A percentile compares a stretch with the other conserved stretches of the same genome.
Conservation (phyloP, 2,888 invertebrate species). For the Eudasyphora cyanicolor region DNA sequence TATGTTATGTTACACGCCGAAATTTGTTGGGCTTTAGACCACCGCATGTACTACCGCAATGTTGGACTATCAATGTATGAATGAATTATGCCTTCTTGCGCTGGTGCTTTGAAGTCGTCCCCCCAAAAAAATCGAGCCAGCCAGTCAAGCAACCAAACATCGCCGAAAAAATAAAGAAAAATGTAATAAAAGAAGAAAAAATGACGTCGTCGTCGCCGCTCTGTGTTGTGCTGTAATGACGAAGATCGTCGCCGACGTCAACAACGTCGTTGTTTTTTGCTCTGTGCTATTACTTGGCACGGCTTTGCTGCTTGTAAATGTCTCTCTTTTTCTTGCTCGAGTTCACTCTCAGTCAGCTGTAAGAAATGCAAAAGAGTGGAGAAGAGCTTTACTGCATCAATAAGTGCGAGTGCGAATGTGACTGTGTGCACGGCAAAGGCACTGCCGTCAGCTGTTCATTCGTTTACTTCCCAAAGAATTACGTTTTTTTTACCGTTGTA, state of each 20-base stretch:
- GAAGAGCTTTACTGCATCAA: conserved; percentile 44
- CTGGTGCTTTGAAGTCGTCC: conserved; percentile 65
- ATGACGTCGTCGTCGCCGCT: conserved; percentile 53
- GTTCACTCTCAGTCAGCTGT: background rate
- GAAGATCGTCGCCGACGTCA: conserved; percentile 53
- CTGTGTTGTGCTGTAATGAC: conserved; percentile 55
- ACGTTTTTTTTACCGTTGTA: background rate
- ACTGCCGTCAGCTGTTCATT: background rate
- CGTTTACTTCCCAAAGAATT: background rate
- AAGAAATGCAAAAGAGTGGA: background rate
- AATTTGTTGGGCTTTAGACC: conserved; percentile 28
- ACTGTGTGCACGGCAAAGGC: background rate
- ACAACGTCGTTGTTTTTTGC: background rate
- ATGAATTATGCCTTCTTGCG: conserved; percentile 65
- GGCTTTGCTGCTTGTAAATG: conserved; percentile 16
- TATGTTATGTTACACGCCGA: conserved; percentile 34
- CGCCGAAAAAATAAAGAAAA: conserved; percentile 36
- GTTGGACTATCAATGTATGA: conserved; percentile 65
- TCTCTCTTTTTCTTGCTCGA: conserved; percentile 1
- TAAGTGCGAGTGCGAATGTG: background rate
- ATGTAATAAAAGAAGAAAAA: conserved; percentile 53
- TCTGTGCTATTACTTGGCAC: conserved; percentile 58
- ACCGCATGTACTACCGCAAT: conserved; percentile 63
- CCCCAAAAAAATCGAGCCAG: conserved; percentile 46
- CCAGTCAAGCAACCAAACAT: conserved; percentile 48